Evolutionary conservation across 1,140 invertebrate genomes (phyloP).

Genomic region (Mactra quadrangularis): DNA sequence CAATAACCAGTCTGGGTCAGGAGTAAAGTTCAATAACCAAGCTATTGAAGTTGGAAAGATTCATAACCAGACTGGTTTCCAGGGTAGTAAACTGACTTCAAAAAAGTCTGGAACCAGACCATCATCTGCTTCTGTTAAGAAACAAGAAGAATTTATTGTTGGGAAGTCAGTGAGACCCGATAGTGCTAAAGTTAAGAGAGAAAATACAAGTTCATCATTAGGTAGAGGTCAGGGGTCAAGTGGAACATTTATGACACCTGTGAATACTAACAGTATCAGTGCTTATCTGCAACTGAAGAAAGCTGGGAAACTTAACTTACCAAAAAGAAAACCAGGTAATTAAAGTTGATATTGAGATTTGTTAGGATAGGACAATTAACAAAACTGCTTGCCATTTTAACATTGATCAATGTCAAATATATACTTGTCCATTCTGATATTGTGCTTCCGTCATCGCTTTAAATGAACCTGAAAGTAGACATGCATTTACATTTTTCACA

Average conservation of each 20-base stretch:
- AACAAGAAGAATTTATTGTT: conserved; percentile 68
- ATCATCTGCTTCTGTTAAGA: conserved; percentile 35
- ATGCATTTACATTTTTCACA: too few relatives aligned
- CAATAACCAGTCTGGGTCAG: too few relatives aligned
- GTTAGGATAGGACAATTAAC: too few relatives aligned
- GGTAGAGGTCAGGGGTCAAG: conserved; percentile 56
- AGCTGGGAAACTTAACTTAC: conserved; percentile 63
- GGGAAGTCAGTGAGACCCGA: conserved; percentile 62
- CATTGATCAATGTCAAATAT: too few relatives aligned
- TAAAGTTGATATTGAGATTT: too few relatives aligned
- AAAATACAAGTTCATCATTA: conserved; percentile 7
- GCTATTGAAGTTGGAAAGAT: too few relatives aligned
- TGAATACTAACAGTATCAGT: conserved; percentile 75
- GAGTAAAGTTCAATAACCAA: too few relatives aligned
- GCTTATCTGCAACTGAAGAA: conserved; percentile 78
- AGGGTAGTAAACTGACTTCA: neutral
- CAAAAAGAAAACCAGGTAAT: conserved; percentile 3
- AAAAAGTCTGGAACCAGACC: conserved; percentile 45
- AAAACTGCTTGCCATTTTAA: too few relatives aligned
- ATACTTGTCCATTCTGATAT: too few relatives aligned
- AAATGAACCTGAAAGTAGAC: too few relatives aligned
- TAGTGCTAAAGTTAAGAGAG: conserved; percentile 62
- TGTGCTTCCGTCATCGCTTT: too few relatives aligned
- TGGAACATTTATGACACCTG: conserved; percentile 68
- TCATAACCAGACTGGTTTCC: conserved; percentile 42